A percentile compares a stretch with the other conserved stretches of the same genome.
These are phyloP conservation scores for Python bivittatus DNA, from an alignment of 2,113 vertebrate genomes.

Conservation along the genomic window DNA sequence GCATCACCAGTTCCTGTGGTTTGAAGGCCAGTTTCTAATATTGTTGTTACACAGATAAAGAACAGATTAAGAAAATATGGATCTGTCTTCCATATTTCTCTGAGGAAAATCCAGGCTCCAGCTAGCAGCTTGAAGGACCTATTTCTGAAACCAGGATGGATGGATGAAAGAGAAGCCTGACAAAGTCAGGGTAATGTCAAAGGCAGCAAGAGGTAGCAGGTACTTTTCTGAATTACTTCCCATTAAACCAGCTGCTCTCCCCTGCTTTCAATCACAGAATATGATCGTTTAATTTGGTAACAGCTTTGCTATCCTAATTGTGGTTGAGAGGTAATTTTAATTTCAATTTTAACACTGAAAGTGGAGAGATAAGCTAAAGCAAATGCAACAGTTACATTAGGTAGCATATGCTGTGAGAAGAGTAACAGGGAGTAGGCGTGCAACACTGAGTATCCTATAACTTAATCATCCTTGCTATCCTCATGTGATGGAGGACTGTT, in stretches of 20 bases:
- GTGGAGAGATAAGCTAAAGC: neutral
- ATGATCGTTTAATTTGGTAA: neutral
- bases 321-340: neutral
- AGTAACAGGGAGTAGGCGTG: neutral
- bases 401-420: neutral
- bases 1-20: neutral
- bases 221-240: neutral
- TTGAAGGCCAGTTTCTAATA: neutral
- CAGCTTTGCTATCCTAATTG: neutral
- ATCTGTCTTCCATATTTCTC: neutral
- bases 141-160: neutral
- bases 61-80: neutral
- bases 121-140: neutral
- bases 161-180: neutral
- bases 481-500: neutral
- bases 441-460: neutral
- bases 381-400: neutral
- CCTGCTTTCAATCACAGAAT: neutral
- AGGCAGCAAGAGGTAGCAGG: neutral
- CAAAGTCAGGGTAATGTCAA: neutral
- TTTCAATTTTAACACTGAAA: neutral
- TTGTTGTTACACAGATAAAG: neutral
- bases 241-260: neutral
- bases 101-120: neutral
- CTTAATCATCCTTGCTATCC: neutral